Evolutionary conservation across 2,113 vertebrate genomes (phyloP).

Genomic region (Coturnix japonica): DNA sequence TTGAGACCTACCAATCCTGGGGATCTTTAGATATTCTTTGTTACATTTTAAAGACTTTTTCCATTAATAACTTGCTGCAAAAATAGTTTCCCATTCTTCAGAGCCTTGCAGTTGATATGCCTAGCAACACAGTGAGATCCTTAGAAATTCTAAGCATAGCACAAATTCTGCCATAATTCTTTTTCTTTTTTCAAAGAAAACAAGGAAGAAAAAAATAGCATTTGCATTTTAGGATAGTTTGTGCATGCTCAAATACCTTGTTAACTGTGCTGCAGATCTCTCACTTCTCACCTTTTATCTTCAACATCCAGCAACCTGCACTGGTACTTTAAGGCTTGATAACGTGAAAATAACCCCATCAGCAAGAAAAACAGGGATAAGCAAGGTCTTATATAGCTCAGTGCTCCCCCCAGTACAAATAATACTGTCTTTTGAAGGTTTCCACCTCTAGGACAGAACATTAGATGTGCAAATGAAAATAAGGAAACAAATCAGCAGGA

Average conservation of each 20-base stretch:
- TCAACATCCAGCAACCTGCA: neutral
- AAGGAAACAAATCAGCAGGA: neutral
- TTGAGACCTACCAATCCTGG: neutral
- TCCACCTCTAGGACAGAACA: neutral
- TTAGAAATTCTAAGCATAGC: neutral
- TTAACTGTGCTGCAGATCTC: neutral
- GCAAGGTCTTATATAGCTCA: neutral
- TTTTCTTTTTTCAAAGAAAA: neutral
- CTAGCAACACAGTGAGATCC: neutral
- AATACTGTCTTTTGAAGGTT: neutral
- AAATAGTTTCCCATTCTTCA: slow-evolving; percentile 1
- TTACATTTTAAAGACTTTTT: neutral
- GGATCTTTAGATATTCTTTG: neutral
- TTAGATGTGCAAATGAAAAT: neutral
- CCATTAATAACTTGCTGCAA: slow-evolving; percentile 14
- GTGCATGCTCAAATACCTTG: rapidly evolving
- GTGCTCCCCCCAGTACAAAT: neutral
- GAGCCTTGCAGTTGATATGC: neutral
- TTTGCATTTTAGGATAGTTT: neutral
- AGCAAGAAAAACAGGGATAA: neutral
- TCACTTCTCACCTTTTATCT: neutral
- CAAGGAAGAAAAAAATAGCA: neutral
- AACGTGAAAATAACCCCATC: neutral
- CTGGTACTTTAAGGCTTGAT: neutral
- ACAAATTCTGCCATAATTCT: neutral